Evolutionary conservation across 2,113 vertebrate genomes (phyloP).

Genomic region (Gavialis gangeticus): DNA sequence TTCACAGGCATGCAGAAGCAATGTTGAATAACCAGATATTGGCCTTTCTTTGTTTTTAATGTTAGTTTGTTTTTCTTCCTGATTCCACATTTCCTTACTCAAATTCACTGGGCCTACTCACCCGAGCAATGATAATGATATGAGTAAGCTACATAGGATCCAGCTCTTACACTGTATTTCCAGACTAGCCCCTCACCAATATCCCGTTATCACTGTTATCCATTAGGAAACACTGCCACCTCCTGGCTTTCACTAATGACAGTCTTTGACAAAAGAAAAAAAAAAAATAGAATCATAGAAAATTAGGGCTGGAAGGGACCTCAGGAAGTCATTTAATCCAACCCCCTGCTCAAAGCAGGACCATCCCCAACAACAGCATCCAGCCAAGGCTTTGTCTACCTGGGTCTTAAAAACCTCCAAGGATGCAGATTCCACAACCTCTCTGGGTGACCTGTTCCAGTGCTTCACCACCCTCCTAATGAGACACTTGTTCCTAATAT

Average conservation of each 20-base stretch:
- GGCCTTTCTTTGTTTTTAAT: neutral
- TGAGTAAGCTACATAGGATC: neutral
- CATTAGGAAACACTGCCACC: constrained; percentile 80
- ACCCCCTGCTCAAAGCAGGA: too few species aligned
- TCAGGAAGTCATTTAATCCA: too few species aligned
- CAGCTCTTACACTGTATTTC: neutral
- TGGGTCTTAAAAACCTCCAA: too few species aligned
- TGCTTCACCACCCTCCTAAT: too few species aligned
- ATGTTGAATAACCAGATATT: neutral
- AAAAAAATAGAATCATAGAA: neutral
- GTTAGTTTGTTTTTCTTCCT: neutral
- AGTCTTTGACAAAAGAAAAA: neutral
- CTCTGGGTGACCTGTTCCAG: too few species aligned
- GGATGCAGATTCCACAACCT: too few species aligned
- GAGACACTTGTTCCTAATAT: too few species aligned
- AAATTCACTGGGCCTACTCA: neutral
- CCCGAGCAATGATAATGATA: neutral
- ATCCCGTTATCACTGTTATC: neutral
- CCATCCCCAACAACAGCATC: too few species aligned
- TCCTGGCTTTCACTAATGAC: constrained; percentile 49
- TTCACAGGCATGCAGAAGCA: neutral
- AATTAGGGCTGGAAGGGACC: too few species aligned
- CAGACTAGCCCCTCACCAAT: neutral
- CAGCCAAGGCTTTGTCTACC: too few species aligned
- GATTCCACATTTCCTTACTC: neutral